These are phyloP conservation scores for Dynastes grantii DNA, from an alignment of 2,888 invertebrate genomes.

Conservation along the genomic window DNA sequence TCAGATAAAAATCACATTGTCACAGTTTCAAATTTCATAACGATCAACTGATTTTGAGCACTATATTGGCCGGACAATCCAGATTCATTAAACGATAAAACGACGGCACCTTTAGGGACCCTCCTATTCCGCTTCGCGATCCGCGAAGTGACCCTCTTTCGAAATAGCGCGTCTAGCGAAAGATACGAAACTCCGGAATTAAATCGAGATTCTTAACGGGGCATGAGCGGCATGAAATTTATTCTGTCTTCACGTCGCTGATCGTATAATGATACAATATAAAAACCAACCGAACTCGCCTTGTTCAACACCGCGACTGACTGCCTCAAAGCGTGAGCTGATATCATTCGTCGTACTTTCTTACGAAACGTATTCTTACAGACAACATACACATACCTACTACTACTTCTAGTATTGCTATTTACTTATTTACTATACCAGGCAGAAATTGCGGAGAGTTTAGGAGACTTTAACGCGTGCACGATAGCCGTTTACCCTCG, in stretches of 20 bases:
- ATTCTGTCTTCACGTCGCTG: constrained; percentile 11
- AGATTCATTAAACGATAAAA: background rate
- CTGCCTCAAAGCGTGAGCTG: constrained; percentile 55
- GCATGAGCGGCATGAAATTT: constrained; percentile 15
- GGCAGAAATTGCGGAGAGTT: background rate
- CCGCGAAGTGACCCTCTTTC: background rate
- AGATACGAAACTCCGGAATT: constrained; percentile 25
- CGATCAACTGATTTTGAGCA: background rate
- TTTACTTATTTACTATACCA: background rate
- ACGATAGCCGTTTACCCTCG: background rate
- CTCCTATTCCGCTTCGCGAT: too few species aligned
- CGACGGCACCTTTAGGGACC: too few species aligned
- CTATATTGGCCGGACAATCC: background rate
- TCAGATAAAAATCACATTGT: background rate
- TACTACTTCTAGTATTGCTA: constrained; percentile 9
- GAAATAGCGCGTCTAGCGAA: background rate
- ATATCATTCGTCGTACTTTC: constrained; percentile 56
- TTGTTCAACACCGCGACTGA: constrained; percentile 60
- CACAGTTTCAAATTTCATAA: background rate
- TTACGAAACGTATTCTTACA: constrained; percentile 26
- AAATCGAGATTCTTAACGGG: constrained; percentile 22
- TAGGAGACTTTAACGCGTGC: constrained; percentile 32
- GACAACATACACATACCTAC: constrained; percentile 2
- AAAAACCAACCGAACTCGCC: constrained; percentile 52
- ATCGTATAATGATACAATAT: constrained; percentile 25